phyloP scores from a whole-genome alignment of 2,888 invertebrate species.

The Ormyrus labotus region DNA sequence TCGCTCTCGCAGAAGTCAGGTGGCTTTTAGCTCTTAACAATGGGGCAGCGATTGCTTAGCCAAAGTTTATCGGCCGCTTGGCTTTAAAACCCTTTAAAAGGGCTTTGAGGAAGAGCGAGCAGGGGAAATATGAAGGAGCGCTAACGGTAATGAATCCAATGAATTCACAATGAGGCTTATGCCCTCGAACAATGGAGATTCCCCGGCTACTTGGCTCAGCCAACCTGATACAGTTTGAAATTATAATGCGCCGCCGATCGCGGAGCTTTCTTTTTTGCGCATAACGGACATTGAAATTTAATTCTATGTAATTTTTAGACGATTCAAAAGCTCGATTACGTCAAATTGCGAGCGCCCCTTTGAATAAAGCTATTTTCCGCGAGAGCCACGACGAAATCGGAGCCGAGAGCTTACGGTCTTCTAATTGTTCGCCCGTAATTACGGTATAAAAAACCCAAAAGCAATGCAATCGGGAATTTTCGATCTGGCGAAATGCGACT shows the following conservation, averaged over 20 bases:
- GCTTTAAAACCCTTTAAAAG: conserved; percentile 9
- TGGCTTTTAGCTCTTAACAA: conserved; percentile 30
- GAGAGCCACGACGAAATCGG: too few species aligned
- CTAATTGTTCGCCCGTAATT: too few species aligned
- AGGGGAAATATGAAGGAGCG: conserved; percentile 38
- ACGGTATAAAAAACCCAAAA: too few species aligned
- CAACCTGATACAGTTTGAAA: conserved; percentile 40
- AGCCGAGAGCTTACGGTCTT: too few species aligned
- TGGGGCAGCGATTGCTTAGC: conserved; percentile 12
- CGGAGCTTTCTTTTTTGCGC: conserved; percentile 14
- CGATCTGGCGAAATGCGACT: conserved; percentile 8
- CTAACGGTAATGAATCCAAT: conserved; percentile 43
- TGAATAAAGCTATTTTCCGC: too few species aligned
- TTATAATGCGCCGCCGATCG: conserved; percentile 54
- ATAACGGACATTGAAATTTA: conserved; percentile 14
- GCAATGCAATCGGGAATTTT: background rate
- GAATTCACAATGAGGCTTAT: conserved; percentile 39
- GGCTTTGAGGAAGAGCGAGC: conserved; percentile 8
- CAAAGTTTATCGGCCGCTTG: conserved; percentile 28
- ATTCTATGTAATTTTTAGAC: conserved; percentile 10
- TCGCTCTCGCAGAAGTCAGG: conserved; percentile 7
- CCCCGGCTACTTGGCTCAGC: conserved; percentile 27
- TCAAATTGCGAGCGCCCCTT: background rate
- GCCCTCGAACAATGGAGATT: conserved; percentile 43
- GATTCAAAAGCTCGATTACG: conserved; percentile 2